Base-by-base conservation (phyloP, 2,797 vertebrate species). In the Hylomyscus alleni region DNA sequence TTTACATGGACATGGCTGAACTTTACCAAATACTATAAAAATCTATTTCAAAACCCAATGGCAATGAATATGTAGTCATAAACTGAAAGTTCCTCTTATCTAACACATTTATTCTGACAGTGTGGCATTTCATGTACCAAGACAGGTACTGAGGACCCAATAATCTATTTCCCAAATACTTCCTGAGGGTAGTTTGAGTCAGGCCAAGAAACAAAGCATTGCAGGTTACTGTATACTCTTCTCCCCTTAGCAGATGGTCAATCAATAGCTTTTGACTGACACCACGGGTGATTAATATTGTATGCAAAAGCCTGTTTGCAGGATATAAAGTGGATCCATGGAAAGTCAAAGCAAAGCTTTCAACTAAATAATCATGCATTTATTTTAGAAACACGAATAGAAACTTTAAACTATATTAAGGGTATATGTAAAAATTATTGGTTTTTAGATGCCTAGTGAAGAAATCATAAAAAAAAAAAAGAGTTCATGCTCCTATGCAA, bases 311-410 rank as follows among this genome's bases (percentile, higher is more conserved):
- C 19, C 31, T 89, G 12, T 81, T 89, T 91, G 6, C 73, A 76
- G 29, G 26, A 24, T 12, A 80, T 22, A 65, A 37, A 95, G 6
- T 12, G 6, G 94, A 96, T 29, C 62, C 29, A 58, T 37, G 4
- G 17, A 91, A 65, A 96, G 47, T 87, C 52, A 97, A 96, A 91
- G 76, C 34, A 56, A 76, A 83, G 34, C 24, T 15, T 95, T 84
- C 47, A 40, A 91, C 11, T 72, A 14, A 95, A 95, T 14, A 13
- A 22, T 91, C 65, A 94, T 75, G 76, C 54, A 62, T 84, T 95
- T 86, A 83, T 95, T 86, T 83, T 81, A 72, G 81, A 85, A 93
- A 84, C 24, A 91, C 84, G 78, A 90, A 83, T 37, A 95, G 19
- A 82, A 85, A 67, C 76, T 6, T 90, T 92, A 84, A 92, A 67